Evolutionary conservation across 1,140 invertebrate species (phyloP).

Genomic region (Rhopalosiphum maidis): DNA sequence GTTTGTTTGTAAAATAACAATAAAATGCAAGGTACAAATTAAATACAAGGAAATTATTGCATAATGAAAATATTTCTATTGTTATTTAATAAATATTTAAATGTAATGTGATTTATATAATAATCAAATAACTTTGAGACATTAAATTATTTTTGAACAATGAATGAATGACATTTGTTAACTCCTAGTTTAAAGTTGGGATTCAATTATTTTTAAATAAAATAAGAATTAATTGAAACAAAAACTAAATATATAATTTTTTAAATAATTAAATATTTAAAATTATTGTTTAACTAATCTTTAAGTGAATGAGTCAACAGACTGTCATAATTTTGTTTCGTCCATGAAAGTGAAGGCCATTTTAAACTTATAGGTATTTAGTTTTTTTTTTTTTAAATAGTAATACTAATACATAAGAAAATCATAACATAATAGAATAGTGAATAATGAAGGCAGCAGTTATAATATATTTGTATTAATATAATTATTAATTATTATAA

Average conservation of each 20-base stretch:
- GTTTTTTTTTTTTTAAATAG: not conserved
- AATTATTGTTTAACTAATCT: not conserved
- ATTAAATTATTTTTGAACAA: not conserved
- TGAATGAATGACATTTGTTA: not conserved
- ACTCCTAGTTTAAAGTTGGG: not conserved
- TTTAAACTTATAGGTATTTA: not conserved
- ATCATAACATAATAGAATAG: not conserved
- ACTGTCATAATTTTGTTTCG: constrained; percentile 15
- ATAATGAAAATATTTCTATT: not conserved
- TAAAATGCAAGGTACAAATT: not conserved
- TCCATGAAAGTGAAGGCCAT: constrained; percentile 45
- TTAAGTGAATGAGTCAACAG: constrained; percentile 43
- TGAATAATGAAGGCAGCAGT: not conserved
- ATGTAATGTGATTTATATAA: not conserved
- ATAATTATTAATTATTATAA: not conserved
- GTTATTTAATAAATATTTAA: not conserved
- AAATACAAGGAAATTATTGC: not conserved
- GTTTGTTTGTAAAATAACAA: not conserved
- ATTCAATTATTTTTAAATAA: not conserved
- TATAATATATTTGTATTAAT: not conserved
- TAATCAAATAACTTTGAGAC: not conserved
- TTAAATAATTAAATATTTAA: constrained; percentile 21
- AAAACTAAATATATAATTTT: constrained; percentile 1
- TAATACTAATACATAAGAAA: not conserved
- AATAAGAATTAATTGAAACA: not conserved